Percentiles rank a stretch among this genome's conserved stretches.
These are phyloP conservation scores for Drosophila simulans DNA, from an alignment of 1,140 invertebrate genomes.

Conservation along the genomic window DNA sequence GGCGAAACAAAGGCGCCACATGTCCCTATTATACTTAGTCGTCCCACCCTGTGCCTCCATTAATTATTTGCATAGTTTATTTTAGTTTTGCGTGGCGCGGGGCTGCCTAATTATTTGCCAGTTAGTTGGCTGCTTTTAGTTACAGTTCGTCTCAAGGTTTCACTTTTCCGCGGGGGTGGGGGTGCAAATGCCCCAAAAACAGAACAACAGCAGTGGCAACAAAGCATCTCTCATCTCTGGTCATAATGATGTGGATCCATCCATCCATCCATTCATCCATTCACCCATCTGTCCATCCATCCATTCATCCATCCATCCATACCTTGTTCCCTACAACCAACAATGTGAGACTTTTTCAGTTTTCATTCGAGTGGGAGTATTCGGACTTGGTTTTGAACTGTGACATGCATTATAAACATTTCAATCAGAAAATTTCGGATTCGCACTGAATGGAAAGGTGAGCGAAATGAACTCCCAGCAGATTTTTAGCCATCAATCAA, in stretches of 20 bases:
- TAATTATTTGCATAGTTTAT: conserved; percentile 73
- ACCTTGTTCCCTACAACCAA: conserved; percentile 38
- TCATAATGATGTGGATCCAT: conserved; percentile 59
- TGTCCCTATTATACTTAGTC: conserved; percentile 55
- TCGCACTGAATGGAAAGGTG: conserved; percentile 24
- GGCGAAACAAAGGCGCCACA: conserved; percentile 64
- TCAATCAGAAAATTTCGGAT: conserved; percentile 31
- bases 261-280: conserved; percentile 51
- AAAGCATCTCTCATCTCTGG: conserved; percentile 25
- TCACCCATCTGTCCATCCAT: conserved; percentile 40
- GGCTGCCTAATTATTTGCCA: conserved; percentile 61
- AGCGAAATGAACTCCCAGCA: conserved; percentile 14
- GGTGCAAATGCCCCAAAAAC: background rate
- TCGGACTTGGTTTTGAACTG: conserved; percentile 46
- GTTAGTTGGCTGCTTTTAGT: conserved; percentile 38
- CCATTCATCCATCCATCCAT: conserved; percentile 59
- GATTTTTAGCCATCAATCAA: background rate
- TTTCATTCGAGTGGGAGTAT: conserved; percentile 49
- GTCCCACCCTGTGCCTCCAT: conserved; percentile 34
- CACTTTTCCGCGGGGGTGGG: conserved; percentile 23
- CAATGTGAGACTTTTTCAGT: conserved; percentile 48
- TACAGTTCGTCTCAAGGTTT: conserved; percentile 57
- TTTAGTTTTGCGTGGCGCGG: conserved; percentile 38
- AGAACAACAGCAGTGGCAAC: conserved; percentile 24
- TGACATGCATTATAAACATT: conserved; percentile 52